Percentiles rank a stretch among this genome's conserved stretches.
phyloP scores from a whole-genome alignment of 2,113 vertebrate genomes.

The Microtus ochrogaster region DNA sequence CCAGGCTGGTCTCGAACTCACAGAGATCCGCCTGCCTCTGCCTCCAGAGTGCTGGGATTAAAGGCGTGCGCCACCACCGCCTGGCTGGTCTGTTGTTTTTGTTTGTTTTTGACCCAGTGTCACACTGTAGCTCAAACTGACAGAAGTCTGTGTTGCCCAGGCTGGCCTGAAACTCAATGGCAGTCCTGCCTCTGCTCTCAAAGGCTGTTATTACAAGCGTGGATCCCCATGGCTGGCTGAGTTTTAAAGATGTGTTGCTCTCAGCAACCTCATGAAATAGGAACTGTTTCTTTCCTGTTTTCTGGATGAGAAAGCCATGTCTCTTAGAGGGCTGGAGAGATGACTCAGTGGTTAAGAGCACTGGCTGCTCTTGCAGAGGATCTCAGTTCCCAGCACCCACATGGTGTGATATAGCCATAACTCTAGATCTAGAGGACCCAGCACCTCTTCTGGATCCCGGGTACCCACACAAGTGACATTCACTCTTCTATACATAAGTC shows the following conservation, averaged over 20 bases:
- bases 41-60: no score
- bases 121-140: not conserved
- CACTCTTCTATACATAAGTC: not conserved
- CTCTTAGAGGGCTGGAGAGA: not conserved
- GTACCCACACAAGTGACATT: not conserved
- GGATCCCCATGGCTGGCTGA: not conserved
- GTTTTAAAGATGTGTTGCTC: not conserved
- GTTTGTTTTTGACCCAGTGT: not conserved
- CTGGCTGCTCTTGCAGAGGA: not conserved
- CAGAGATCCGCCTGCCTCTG: no score
- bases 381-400: not conserved
- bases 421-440: not conserved
- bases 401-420: not conserved
- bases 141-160: not conserved
- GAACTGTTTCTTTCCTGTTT: not conserved
- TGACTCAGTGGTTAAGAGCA: not conserved
- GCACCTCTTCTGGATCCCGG: not conserved
- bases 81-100: no score
- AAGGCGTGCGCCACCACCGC: no score
- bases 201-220: not conserved
- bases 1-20: no score
- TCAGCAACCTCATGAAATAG: not conserved
- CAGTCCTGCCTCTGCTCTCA: not conserved
- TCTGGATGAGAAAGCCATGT: slow-evolving; percentile 10
- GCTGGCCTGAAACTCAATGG: not conserved